Base-by-base conservation (phyloP, 1,140 invertebrate genomes). In the Procambarus clarkii region DNA sequence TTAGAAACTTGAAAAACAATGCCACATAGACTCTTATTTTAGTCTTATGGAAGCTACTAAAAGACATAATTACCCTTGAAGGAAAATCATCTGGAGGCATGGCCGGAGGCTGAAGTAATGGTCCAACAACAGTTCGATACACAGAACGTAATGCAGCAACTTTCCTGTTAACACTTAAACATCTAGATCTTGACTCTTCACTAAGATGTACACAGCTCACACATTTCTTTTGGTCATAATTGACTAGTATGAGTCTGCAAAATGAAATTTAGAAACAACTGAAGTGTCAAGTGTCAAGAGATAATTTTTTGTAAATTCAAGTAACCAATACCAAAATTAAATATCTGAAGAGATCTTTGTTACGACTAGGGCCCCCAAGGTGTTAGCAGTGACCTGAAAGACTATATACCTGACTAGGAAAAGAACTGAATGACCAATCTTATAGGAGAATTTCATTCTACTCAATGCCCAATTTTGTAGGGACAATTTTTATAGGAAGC, bases 191-290 rank as follows among this genome's bases (percentile, higher is more conserved):
- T 78, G 89, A 86, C 21, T 91, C 89, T 80, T 91, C 89, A 46
- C 88, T 91, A 5, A 92, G 82, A 76, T 92, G 92, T 11, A 92
- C 77, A 71, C 92, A 92, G n/a, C 88, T 84, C 3, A 92, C 78
- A 87, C 92, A 92, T 24, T 88, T 81, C 54, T 92, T 92, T 44
- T 87, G 80, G 76, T 92, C 92, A 60, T 91, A 91, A 34, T 92
- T 92, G 44, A 92, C 82, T 83, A 92, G 71, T 71, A 92, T 44
- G 4, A 92, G 81, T 24, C 92, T 92, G 88, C 13, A 86, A 82
- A 78, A 64, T 64, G 13, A 64, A 21, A 21, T 7, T 58, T 58
- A 13, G 54, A 58, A 58, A 58, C 13, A 58, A 58, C 54, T 9
- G 54, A 58, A 58, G 54, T 13, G 13, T 9, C 13, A 58, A 58